These are phyloP conservation scores for Hydrochoerus hydrochaeris DNA, from an alignment of 2,113 vertebrate species.

Conservation along the genomic window DNA sequence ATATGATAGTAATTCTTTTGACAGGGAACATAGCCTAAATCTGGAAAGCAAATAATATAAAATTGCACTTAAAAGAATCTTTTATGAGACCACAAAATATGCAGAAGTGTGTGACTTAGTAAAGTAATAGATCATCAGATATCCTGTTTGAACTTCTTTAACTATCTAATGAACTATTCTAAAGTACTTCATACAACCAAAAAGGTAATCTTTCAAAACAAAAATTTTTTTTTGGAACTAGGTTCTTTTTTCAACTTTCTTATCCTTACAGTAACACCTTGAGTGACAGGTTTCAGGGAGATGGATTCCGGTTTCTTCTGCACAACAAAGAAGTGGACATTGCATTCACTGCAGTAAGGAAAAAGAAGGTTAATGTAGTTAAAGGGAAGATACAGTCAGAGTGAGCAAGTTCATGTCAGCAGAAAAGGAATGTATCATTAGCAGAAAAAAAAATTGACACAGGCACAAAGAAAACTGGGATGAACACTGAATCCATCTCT, in stretches of 20 bases:
- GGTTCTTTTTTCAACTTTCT: not conserved
- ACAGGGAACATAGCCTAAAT: not conserved
- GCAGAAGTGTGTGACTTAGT: not conserved
- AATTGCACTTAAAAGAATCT: not conserved
- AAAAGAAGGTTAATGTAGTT: not conserved
- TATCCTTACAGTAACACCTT: not conserved
- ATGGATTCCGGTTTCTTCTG: not conserved
- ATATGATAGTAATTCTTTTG: not conserved
- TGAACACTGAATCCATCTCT: not conserved
- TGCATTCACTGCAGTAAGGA: not conserved
- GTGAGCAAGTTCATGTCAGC: not conserved
- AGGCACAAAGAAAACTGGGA: not conserved
- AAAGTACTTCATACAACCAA: not conserved
- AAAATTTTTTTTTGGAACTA: not conserved
- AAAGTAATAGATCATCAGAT: not conserved
- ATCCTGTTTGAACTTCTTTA: not conserved
- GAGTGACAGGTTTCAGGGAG: not conserved
- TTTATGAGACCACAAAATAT: slow-evolving; percentile 11
- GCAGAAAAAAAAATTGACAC: not conserved
- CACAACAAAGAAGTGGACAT: not conserved
- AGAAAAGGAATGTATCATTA: not conserved
- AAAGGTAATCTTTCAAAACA: not conserved
- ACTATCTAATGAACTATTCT: not conserved
- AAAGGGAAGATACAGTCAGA: not conserved
- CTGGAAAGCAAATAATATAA: slow-evolving; percentile 18